phyloP scores from a whole-genome alignment of 2,113 vertebrate species.

The Lamprologus lemairii region DNA sequence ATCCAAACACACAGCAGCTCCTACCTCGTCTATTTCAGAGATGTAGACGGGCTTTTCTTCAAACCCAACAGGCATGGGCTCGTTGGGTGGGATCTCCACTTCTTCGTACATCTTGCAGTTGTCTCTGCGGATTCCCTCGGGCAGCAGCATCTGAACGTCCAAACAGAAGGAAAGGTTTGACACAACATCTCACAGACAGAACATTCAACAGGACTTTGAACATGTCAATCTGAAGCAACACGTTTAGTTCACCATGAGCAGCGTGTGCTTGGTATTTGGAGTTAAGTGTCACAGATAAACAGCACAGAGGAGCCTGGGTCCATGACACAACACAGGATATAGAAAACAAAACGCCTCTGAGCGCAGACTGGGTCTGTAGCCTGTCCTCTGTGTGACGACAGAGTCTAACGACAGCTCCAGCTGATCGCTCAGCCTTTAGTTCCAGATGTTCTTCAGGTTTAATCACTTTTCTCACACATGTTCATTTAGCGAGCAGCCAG shows the following conservation, averaged over 20 bases:
- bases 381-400: neutral
- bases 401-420: neutral
- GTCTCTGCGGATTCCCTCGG: constrained; percentile 86
- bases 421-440: neutral
- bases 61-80: constrained; percentile 86
- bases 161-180: neutral
- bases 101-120: constrained; percentile 94
- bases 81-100: constrained; percentile 86
- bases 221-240: neutral
- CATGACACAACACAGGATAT: neutral
- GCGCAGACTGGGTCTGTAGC: accelerated
- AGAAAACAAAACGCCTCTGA: no score
- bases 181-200: neutral
- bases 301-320: neutral
- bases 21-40: constrained; percentile 90
- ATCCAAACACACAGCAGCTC: neutral
- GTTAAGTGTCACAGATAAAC: neutral
- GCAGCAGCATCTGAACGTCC: constrained; percentile 81
- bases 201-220: neutral
- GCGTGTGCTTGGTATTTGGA: accelerated
- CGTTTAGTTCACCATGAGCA: neutral
- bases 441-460: neutral
- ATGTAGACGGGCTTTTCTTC: constrained; percentile 91
- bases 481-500: neutral
- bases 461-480: neutral